Percentiles rank a stretch among this genome's conserved stretches.
These are phyloP conservation scores for Pelosia muscerda DNA, from an alignment of 2,888 invertebrate genomes.

Conservation along the genomic window DNA sequence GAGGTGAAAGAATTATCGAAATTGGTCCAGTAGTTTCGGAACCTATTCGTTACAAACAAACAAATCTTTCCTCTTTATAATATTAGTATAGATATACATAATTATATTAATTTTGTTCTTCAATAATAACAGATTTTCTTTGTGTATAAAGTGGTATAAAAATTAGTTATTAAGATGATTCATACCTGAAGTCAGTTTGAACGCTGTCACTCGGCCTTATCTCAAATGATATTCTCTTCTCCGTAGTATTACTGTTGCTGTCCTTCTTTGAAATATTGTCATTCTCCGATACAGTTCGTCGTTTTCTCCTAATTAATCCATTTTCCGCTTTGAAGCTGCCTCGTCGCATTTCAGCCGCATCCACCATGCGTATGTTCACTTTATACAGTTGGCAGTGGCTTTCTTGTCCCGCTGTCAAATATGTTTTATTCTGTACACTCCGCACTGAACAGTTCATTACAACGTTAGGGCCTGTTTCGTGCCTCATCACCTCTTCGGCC, in stretches of 20 bases:
- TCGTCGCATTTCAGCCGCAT: constrained; percentile 86
- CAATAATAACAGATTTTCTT: too few species aligned
- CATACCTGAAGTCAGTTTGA: constrained; percentile 93
- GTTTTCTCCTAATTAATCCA: constrained; percentile 76
- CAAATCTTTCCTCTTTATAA: too few species aligned
- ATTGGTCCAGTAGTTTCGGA: too few species aligned
- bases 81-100: too few species aligned
- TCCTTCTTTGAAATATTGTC: constrained; percentile 81
- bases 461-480: constrained; percentile 95
- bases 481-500: constrained; percentile 95
- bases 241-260: constrained; percentile 76
- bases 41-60: too few species aligned
- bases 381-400: constrained; percentile 95
- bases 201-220: constrained; percentile 93
- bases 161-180: too few species aligned
- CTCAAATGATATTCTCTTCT: constrained; percentile 90
- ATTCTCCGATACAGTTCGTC: constrained; percentile 86
- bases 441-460: constrained; percentile 96
- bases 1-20: too few species aligned
- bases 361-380: constrained; percentile 88
- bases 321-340: constrained; percentile 85
- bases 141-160: too few species aligned
- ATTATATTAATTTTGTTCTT: too few species aligned
- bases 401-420: constrained; percentile 96
- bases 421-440: constrained; percentile 90